Conservation (phyloP, 2,113 vertebrate genomes). For the Channa argus region DNA sequence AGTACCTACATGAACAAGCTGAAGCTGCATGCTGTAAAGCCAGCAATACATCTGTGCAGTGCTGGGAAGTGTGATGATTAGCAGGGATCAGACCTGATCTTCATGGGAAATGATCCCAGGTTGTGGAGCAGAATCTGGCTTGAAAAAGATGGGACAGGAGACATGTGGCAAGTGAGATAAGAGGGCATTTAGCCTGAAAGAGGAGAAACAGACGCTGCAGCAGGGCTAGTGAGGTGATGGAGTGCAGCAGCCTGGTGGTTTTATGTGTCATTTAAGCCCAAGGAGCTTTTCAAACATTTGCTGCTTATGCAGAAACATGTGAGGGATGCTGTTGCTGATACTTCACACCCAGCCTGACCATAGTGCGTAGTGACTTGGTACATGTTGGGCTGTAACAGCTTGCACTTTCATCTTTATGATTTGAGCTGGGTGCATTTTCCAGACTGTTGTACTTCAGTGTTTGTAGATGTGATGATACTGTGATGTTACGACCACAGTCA, state of each 20-base stretch:
- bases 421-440: not conserved
- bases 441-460: not conserved
- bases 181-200: conserved; percentile 31
- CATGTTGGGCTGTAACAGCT: not conserved
- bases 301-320: conserved; percentile 67
- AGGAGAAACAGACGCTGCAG: conserved; percentile 4
- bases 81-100: conserved; percentile 73
- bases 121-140: conserved; percentile 32
- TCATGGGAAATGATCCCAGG: conserved; percentile 43
- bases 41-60: conserved; percentile 41
- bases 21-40: conserved; percentile 48
- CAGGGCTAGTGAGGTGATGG: not conserved
- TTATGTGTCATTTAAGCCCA: conserved; percentile 80
- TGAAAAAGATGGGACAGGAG: conserved; percentile 9
- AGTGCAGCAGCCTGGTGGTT: conserved; percentile 39
- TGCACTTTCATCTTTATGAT: conserved; percentile 27
- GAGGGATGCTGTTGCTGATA: conserved; percentile 60
- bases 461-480: not conserved
- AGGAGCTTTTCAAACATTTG: conserved; percentile 70
- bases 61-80: conserved; percentile 73
- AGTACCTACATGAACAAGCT: conserved; percentile 12
- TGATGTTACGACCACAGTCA: not conserved
- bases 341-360: conserved; percentile 33
- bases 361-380: not conserved
- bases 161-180: conserved; percentile 18